Evolutionary conservation across 1,140 invertebrate genomes (phyloP).

Genomic region (Pseudomyrmex gracilis): DNA sequence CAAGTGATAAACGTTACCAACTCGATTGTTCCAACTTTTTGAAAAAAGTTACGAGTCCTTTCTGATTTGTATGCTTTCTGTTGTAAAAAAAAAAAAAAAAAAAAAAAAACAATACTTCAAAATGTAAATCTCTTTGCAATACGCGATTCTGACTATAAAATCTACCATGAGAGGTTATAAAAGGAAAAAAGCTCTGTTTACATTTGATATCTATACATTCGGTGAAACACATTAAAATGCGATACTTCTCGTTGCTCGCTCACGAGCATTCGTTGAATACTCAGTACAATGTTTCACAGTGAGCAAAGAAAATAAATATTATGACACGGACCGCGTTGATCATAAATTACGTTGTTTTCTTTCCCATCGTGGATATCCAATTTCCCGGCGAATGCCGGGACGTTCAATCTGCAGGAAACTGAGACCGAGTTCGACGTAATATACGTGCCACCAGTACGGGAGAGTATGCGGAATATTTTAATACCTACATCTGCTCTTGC

Average conservation of each 20-base stretch:
- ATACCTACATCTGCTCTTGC: conserved; percentile 60
- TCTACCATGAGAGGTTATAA: background rate
- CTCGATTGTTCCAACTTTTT: conserved; percentile 5
- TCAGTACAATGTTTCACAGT: conserved; percentile 39
- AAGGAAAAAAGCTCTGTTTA: conserved; percentile 15
- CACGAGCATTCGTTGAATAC: conserved; percentile 39
- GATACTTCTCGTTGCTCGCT: background rate
- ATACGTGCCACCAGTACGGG: conserved; percentile 38
- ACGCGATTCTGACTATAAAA: conserved; percentile 46
- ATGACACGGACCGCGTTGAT: conserved; percentile 22
- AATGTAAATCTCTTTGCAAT: conserved; percentile 23
- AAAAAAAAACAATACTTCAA: conserved; percentile 31
- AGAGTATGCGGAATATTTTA: conserved; percentile 68
- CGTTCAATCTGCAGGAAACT: conserved; percentile 66
- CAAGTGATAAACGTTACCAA: background rate
- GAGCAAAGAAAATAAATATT: conserved; percentile 44
- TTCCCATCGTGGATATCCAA: conserved; percentile 60
- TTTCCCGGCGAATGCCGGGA: conserved; percentile 55
- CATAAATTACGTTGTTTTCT: conserved; percentile 64
- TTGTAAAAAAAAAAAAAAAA: conserved; percentile 28
- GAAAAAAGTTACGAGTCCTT: background rate
- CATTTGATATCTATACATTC: conserved; percentile 2
- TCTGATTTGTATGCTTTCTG: background rate
- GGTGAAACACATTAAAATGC: conserved; percentile 27
- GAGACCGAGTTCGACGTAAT: conserved; percentile 59